phyloP scores from a whole-genome alignment of 2,888 invertebrate genomes.

The Phytoseiulus persimilis region DNA sequence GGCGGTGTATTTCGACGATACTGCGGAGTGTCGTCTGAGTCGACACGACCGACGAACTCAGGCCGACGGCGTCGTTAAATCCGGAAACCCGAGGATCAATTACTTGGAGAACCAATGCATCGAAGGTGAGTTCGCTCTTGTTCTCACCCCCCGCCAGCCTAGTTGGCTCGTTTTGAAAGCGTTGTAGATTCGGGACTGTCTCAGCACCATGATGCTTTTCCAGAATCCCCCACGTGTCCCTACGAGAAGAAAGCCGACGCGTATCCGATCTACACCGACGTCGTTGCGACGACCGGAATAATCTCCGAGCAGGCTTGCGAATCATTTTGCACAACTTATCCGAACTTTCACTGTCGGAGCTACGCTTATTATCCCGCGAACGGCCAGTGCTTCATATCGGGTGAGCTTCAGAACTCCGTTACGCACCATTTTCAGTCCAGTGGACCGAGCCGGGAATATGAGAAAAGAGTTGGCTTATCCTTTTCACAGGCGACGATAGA shows the following conservation, averaged over 20 bases:
- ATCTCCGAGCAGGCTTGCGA: constrained; percentile 50
- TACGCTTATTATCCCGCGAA: constrained; percentile 51
- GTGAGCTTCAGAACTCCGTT: constrained; percentile 45
- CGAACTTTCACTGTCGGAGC: constrained; percentile 51
- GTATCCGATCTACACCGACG: constrained; percentile 46
- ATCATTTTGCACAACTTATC: constrained; percentile 49
- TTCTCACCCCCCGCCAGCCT: neutral
- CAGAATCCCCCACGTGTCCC: constrained; percentile 42
- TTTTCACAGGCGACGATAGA: constrained; percentile 43
- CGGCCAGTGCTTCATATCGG: constrained; percentile 52
- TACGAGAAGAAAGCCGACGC: constrained; percentile 44
- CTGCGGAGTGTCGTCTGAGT: constrained; percentile 53
- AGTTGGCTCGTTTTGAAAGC: too few relatives aligned
- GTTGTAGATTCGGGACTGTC: neutral
- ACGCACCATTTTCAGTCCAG: neutral
- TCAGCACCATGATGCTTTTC: neutral
- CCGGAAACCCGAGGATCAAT: constrained; percentile 49
- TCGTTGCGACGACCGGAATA: constrained; percentile 47
- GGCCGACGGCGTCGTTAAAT: constrained; percentile 51
- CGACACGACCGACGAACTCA: constrained; percentile 53
- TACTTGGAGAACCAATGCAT: constrained; percentile 57
- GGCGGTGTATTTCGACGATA: constrained; percentile 54
- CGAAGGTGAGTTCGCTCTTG: constrained; percentile 50
- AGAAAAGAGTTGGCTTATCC: too few relatives aligned
- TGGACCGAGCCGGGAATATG: too few relatives aligned